Percentiles rank a stretch among this genome's conserved stretches.
These are phyloP conservation scores for Euura saliciscinereae DNA, from an alignment of 1,140 invertebrate species.

Conservation along the genomic window DNA sequence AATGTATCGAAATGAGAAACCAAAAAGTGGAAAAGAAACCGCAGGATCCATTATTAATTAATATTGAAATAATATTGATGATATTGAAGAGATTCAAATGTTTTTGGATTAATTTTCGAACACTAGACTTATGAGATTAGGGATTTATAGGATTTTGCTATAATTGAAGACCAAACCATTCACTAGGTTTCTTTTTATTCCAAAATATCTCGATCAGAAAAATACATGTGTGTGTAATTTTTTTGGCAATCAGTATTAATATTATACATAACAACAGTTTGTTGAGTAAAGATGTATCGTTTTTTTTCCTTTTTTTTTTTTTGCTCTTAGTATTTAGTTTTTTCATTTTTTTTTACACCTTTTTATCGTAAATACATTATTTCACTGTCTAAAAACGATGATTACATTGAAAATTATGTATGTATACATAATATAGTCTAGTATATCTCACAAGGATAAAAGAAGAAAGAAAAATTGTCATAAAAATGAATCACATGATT, in stretches of 20 bases:
- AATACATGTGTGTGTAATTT: slow-evolving; percentile 48
- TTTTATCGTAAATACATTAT: slow-evolving; percentile 22
- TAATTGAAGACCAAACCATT: slow-evolving; percentile 13
- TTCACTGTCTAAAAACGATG: slow-evolving; percentile 21
- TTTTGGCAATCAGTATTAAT: slow-evolving; percentile 46
- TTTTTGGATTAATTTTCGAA: no score
- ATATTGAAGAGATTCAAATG: no score
- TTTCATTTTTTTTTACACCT: no score
- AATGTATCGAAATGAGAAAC: no score
- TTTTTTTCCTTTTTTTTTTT: not conserved
- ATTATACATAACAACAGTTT: slow-evolving; percentile 43
- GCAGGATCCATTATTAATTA: no score
- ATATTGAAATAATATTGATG: no score
- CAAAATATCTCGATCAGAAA: slow-evolving; percentile 57
- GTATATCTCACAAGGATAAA: not conserved
- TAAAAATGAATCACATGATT: slow-evolving; percentile 10
- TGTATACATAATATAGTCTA: slow-evolving; percentile 12
- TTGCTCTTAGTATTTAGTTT: no score
- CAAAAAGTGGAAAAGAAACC: no score
- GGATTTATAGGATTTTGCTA: not conserved
- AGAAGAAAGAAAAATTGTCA: not conserved
- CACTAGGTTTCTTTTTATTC: slow-evolving; percentile 53
- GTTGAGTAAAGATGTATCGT: slow-evolving; percentile 31
- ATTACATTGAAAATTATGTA: slow-evolving; percentile 32
- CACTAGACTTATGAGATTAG: no score